A percentile compares a stretch with the other conserved stretches of the same genome.
phyloP scores from a whole-genome alignment of 37 sponge, comb jelly and placozoan species.

The Haliclona indistincta region DNA sequence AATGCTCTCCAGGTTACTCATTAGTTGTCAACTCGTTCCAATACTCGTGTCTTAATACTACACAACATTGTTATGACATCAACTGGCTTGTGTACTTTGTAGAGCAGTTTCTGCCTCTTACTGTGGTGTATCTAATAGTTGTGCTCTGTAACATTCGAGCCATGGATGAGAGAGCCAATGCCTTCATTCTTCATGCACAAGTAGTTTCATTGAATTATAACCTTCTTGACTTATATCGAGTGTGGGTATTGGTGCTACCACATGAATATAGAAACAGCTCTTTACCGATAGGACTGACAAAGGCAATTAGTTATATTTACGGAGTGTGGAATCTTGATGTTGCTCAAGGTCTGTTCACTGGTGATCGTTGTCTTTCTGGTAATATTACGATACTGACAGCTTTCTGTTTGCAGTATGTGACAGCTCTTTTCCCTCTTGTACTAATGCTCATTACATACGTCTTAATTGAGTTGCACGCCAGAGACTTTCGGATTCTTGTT shows the following conservation, averaged over 20 bases:
- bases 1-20: not conserved
- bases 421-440: not conserved
- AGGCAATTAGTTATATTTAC: not conserved
- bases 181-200: slow-evolving; percentile 2
- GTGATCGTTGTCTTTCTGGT: not conserved
- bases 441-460: not conserved
- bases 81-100: not conserved
- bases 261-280: not conserved
- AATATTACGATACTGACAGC: not conserved
- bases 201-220: not conserved
- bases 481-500: not conserved
- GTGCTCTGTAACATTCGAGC: not conserved
- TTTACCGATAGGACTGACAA: not conserved
- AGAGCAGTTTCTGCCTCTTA: not conserved
- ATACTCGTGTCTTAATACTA: not conserved
- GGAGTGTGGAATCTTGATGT: slow-evolving; percentile 9
- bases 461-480: not conserved
- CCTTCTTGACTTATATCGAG: not conserved
- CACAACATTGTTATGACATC: not conserved
- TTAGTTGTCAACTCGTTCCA: not conserved
- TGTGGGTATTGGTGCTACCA: not conserved
- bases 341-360: not conserved
- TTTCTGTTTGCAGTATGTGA: not conserved
- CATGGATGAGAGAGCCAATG: not conserved
- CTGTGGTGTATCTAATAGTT: not conserved